A percentile compares a stretch with the other conserved stretches of the same genome.
phyloP scores from a whole-genome alignment of 2,113 vertebrate genomes.

The Leptobrachium leishanense region DNA sequence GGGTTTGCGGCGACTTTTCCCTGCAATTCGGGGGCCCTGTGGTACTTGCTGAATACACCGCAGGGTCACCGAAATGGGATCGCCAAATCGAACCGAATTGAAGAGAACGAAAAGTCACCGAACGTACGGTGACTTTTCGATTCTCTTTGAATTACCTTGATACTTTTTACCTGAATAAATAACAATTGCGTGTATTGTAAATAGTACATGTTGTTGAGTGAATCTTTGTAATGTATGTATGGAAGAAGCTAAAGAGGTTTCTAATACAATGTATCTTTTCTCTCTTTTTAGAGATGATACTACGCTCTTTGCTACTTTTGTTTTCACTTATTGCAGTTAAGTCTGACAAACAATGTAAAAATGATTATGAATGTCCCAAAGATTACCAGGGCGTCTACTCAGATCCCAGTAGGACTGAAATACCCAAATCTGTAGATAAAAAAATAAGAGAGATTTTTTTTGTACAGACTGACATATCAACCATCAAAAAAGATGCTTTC shows the following conservation, averaged over 20 bases:
- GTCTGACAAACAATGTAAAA: background rate
- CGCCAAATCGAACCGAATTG: no score
- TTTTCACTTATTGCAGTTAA: background rate
- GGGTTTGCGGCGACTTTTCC: no score
- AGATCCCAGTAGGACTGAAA: constrained; percentile 50
- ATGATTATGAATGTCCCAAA: constrained; percentile 49
- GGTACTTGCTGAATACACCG: no score
- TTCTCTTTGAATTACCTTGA: no score
- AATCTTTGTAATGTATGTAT: background rate
- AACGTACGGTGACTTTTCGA: no score
- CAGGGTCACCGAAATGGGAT: no score
- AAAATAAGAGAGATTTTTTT: constrained; percentile 69
- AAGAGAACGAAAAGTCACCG: no score
- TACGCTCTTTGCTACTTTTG: background rate
- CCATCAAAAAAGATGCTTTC: constrained; percentile 66
- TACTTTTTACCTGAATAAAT: no score
- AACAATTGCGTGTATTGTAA: no score
- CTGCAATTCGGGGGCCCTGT: no score
- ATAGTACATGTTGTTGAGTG: no score
- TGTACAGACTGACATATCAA: constrained; percentile 61
- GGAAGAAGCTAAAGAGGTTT: no score
- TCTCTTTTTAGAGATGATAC: constrained; percentile 18
- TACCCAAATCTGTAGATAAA: constrained; percentile 58
- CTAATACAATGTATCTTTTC: background rate
- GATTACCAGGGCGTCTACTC: constrained; percentile 60